Evolutionary conservation across 2,888 invertebrate species (phyloP).

Genomic region (Drosophila emarginata): DNA sequence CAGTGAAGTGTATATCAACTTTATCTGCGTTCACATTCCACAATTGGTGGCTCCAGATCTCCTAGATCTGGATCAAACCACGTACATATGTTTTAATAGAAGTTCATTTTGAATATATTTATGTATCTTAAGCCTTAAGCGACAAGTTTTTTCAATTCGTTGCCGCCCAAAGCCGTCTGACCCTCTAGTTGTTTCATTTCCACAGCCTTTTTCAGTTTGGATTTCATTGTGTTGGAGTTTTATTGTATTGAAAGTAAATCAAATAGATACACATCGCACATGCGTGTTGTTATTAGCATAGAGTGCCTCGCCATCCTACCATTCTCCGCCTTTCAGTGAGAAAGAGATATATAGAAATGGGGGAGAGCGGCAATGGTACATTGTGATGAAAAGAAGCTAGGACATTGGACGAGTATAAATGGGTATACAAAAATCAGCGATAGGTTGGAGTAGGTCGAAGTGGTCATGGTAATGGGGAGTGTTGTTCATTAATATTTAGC

Average conservation of each 20-base stretch:
- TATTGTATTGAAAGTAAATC: constrained; percentile 15
- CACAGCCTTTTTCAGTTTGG: constrained; percentile 12
- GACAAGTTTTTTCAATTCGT: not conserved
- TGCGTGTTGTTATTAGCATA: not conserved
- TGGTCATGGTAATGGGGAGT: not conserved
- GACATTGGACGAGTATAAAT: not conserved
- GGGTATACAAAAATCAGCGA: constrained; percentile 9
- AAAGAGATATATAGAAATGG: not conserved
- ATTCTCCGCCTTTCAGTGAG: not conserved
- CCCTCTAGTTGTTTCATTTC: constrained; percentile 2
- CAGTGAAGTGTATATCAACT: no score
- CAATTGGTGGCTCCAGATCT: no score
- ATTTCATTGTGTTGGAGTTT: constrained; percentile 6
- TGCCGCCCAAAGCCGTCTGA: constrained; percentile 8
- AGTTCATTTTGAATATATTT: no score
- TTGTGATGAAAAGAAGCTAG: not conserved
- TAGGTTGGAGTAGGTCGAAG: not conserved
- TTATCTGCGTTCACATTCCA: no score
- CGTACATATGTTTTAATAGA: no score
- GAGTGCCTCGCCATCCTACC: not conserved
- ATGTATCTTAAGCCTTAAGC: not conserved
- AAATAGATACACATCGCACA: constrained; percentile 18
- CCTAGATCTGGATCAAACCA: no score
- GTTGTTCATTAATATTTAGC: constrained; percentile 42
- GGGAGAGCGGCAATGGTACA: not conserved